Evolutionary conservation across 2,888 invertebrate species (phyloP).

Genomic region (Trisateles emortualis): DNA sequence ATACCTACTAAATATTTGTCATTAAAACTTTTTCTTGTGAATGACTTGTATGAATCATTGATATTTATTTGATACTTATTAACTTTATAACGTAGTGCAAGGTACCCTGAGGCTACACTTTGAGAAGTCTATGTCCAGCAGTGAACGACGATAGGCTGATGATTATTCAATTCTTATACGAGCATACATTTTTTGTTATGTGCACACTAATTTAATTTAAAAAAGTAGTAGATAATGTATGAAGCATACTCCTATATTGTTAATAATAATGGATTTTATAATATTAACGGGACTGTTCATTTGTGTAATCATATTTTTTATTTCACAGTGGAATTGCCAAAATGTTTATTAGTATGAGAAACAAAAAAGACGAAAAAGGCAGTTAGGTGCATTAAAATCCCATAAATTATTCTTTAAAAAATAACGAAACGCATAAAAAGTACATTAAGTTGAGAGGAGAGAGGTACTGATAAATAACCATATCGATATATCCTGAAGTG

Average conservation of each 20-base stretch:
- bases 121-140: too few relatives aligned
- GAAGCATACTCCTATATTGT: conserved; percentile 11
- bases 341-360: conserved; percentile 53
- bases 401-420: conserved; percentile 66
- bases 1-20: conserved; percentile 27
- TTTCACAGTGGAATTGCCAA: conserved; percentile 45
- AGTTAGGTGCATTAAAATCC: conserved; percentile 68
- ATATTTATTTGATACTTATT: background rate
- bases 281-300: conserved; percentile 49
- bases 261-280: conserved; percentile 43
- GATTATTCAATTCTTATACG: too few relatives aligned
- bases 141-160: too few relatives aligned
- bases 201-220: conserved; percentile 14
- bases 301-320: conserved; percentile 49
- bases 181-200: conserved; percentile 7
- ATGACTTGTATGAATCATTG: background rate
- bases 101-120: too few relatives aligned
- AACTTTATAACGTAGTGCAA: too few relatives aligned
- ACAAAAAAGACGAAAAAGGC: conserved; percentile 60
- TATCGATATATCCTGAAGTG: conserved; percentile 15
- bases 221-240: conserved; percentile 16
- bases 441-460: conserved; percentile 65
- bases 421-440: conserved; percentile 68
- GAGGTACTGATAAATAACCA: conserved; percentile 63
- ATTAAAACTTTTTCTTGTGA: conserved; percentile 6